Base-by-base conservation (phyloP, 2,113 vertebrate genomes). In the Morone saxatilis region DNA sequence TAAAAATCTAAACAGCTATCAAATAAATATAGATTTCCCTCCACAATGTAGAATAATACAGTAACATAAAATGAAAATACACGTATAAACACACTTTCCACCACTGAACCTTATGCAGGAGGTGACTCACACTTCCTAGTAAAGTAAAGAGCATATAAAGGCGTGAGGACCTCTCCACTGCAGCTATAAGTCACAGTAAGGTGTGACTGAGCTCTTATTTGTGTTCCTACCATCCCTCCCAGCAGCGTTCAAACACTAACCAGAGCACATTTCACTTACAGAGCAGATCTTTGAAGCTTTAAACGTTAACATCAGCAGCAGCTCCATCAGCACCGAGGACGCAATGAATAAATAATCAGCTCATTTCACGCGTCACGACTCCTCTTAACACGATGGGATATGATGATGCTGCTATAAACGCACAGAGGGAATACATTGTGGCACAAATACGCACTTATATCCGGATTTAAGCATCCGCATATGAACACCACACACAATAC, bases 311-410 rank as follows among this genome's bases (percentile, higher is more conserved):
- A 47, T 10, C 43, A 45, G 9, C 43, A 45, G 9, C 43, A 45
- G 4, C 45, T 8, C 50, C 60, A 14, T 78, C 75, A 73, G 13
- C 86, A 12, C 13, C 36, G 17, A 9, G 31, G 61, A 43, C 10
- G 50, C 47, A 31, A 78, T 73, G 1, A 61, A 81, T 57, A 63
- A 85, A 50, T 38, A 53, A 76, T 48, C 0, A 51, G 5, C 40
- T 16, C 57, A 47, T n/a, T 51, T 25, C 38, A 14, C 57, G 19
- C 78, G 60, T 88, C 84, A 83, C 78, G 88, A 75, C 73, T 65
- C 51, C 2, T 31, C 40, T 40, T 4, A 4, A 57, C 14, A 53
- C 2, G 47, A 31, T 20, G 17, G 5, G 16, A 22, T n/a, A 1
- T 10, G 73, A 61, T 22, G 31, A 2, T 31, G 31, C 31, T 31